Conservation (phyloP, 2,113 vertebrate species). For the Suricata suricatta region DNA sequence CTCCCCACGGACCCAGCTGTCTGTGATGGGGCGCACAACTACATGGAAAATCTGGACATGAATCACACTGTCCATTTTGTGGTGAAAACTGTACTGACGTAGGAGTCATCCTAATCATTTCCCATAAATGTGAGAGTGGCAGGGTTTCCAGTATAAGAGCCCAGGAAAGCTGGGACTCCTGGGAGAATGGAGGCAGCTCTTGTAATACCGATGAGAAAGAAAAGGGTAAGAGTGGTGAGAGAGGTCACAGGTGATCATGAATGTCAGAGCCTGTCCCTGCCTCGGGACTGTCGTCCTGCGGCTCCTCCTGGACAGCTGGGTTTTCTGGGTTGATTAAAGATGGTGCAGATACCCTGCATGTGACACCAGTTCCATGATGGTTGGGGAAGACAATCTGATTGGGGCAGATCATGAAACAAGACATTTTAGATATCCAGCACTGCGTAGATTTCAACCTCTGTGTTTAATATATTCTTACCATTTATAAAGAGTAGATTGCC, state of each 20-base stretch:
- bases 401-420: neutral
- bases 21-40: neutral
- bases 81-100: neutral
- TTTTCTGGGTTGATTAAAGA: neutral
- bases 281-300: neutral
- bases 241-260: accelerated
- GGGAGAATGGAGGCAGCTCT: neutral
- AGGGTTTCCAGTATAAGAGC: neutral
- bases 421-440: neutral
- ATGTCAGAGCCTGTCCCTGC: neutral
- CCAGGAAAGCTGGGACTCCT: neutral
- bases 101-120: neutral
- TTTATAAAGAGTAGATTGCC: neutral
- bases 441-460: neutral
- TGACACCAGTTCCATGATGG: accelerated
- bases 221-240: no score
- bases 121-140: neutral
- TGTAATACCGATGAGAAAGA: neutral
- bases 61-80: neutral
- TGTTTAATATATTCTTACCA: neutral
- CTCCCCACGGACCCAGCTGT: neutral
- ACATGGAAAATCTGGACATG: neutral
- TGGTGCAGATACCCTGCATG: accelerated
- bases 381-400: neutral
- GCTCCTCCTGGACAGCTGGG: no score